Evolutionary conservation across 2,113 vertebrate genomes (phyloP).

Genomic region (Uria lomvia): DNA sequence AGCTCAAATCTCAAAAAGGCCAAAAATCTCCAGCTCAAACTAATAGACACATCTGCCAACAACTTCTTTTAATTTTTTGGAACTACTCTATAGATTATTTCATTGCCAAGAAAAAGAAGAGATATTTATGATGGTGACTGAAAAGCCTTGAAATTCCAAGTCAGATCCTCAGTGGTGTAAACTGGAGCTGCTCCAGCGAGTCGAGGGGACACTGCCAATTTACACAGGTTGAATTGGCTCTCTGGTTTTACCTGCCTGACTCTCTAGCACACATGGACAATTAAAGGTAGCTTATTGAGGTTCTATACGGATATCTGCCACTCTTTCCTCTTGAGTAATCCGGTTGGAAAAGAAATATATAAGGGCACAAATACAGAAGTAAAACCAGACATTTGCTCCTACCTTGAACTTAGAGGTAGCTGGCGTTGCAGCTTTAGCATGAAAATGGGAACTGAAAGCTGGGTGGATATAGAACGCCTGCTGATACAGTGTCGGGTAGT

Average conservation of each 20-base stretch:
- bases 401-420: neutral
- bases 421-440: neutral
- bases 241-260: neutral
- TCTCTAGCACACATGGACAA: neutral
- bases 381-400: neutral
- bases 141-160: constrained; percentile 31
- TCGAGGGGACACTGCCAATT: neutral
- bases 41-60: constrained; percentile 63
- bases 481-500: fast-evolving
- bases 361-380: neutral
- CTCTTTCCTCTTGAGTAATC: neutral
- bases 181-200: neutral
- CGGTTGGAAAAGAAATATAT: neutral
- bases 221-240: neutral
- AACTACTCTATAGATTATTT: neutral
- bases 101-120: constrained; percentile 57
- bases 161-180: neutral
- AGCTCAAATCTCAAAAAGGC: neutral
- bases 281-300: neutral
- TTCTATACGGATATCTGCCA: neutral
- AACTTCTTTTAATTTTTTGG: constrained; percentile 35
- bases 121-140: constrained; percentile 48
- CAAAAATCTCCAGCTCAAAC: neutral
- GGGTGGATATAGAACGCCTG: neutral
- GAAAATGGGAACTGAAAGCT: neutral